These are phyloP conservation scores for Grammomys surdaster DNA, from an alignment of 2,113 vertebrate genomes.

Conservation along the genomic window DNA sequence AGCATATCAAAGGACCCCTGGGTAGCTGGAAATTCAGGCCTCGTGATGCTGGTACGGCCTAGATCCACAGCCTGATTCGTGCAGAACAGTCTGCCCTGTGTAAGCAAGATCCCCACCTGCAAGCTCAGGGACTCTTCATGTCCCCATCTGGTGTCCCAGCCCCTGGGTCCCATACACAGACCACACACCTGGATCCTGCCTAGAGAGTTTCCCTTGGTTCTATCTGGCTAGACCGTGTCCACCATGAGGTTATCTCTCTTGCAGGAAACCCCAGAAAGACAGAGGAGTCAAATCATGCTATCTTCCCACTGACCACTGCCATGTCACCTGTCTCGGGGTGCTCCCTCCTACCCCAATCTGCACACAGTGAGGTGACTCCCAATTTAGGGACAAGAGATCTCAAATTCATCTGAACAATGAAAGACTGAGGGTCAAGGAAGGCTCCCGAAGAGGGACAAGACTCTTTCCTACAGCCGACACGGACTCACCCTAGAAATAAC, in stretches of 20 bases:
- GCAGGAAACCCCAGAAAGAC: background rate
- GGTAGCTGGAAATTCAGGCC: too few species aligned
- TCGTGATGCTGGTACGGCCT: background rate
- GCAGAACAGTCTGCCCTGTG: background rate
- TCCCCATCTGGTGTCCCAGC: background rate
- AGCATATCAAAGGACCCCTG: accelerated
- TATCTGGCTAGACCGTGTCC: background rate
- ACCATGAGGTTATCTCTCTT: background rate
- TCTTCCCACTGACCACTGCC: too few species aligned
- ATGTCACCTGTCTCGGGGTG: accelerated
- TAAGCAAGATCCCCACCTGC: too few species aligned
- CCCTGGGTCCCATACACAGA: background rate
- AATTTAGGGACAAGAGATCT: accelerated
- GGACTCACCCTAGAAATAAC: background rate
- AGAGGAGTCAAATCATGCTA: background rate
- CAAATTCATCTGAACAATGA: background rate
- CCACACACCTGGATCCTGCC: background rate
- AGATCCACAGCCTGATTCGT: background rate
- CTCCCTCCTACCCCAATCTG: background rate
- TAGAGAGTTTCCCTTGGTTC: background rate
- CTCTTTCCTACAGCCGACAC: accelerated
- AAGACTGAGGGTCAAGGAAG: background rate
- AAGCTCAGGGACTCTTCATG: background rate
- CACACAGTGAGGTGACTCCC: background rate
- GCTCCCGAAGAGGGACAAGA: background rate